phyloP scores from a whole-genome alignment of 2,888 invertebrate species.

The Lochmaea capreae region DNA sequence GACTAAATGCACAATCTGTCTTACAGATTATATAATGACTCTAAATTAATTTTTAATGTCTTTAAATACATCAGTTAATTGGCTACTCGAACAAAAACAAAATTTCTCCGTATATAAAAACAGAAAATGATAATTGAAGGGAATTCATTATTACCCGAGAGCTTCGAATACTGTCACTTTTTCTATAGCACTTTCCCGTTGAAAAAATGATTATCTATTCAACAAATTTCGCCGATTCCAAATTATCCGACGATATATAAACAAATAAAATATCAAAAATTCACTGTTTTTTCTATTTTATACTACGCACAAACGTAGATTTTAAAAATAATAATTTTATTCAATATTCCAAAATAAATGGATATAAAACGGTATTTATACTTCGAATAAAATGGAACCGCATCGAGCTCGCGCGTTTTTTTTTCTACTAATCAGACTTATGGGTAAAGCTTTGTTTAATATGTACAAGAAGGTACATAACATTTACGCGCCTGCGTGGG shows the following conservation, averaged over 20 bases:
- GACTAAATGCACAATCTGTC: slow-evolving; percentile 44
- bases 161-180: not conserved
- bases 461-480: slow-evolving; percentile 39
- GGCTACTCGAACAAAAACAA: not conserved
- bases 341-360: no score
- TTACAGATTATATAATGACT: slow-evolving; percentile 33
- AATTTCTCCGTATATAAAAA: not conserved
- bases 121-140: not conserved
- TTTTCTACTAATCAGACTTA: slow-evolving; percentile 47
- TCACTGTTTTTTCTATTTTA: no score
- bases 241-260: not conserved
- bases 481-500: slow-evolving; percentile 22
- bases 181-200: slow-evolving; percentile 34
- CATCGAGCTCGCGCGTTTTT: slow-evolving; percentile 11
- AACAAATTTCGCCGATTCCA: slow-evolving; percentile 19
- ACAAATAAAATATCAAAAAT: no score
- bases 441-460: slow-evolving; percentile 46
- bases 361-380: not conserved
- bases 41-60: not conserved
- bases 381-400: slow-evolving; percentile 13
- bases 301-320: no score
- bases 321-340: no score
- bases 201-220: slow-evolving; percentile 15
- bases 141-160: not conserved
- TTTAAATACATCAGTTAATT: not conserved